Evolutionary conservation across 2,797 vertebrate genomes (phyloP).

Genomic region (Scomberomorus guttatus): DNA sequence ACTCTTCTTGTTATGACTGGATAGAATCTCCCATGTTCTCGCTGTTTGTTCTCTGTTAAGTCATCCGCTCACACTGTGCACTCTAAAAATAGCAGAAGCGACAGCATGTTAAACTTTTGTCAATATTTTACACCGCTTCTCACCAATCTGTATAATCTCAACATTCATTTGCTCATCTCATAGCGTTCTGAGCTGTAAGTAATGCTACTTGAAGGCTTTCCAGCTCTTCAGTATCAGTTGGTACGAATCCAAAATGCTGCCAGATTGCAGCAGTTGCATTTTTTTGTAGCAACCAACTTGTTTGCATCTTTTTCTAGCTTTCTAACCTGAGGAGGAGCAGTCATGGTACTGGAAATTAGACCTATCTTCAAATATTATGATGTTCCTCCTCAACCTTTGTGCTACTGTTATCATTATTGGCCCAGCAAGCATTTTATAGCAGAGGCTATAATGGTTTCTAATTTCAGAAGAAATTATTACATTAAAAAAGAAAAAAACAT

Average conservation of each 20-base stretch:
- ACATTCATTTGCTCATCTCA: neutral
- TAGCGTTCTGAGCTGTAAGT: neutral
- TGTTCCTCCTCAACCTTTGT: neutral
- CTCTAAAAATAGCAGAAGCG: conserved; percentile 24
- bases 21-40: conserved; percentile 12
- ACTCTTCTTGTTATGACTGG: conserved; percentile 17
- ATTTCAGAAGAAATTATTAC: neutral
- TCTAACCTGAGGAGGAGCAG: neutral
- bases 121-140: neutral
- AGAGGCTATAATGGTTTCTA: neutral
- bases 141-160: neutral
- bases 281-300: neutral
- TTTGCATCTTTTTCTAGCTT: neutral
- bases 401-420: neutral
- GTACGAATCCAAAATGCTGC: neutral
- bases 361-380: neutral
- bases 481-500: neutral
- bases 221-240: neutral
- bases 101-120: neutral
- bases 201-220: neutral
- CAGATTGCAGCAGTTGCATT: neutral
- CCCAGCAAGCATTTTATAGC: neutral
- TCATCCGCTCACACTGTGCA: conserved; percentile 18
- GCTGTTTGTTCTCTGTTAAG: conserved; percentile 26
- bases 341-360: neutral